These are phyloP conservation scores for Lepus townsendii DNA, from an alignment of 2,797 vertebrate genomes.

Conservation along the genomic window DNA sequence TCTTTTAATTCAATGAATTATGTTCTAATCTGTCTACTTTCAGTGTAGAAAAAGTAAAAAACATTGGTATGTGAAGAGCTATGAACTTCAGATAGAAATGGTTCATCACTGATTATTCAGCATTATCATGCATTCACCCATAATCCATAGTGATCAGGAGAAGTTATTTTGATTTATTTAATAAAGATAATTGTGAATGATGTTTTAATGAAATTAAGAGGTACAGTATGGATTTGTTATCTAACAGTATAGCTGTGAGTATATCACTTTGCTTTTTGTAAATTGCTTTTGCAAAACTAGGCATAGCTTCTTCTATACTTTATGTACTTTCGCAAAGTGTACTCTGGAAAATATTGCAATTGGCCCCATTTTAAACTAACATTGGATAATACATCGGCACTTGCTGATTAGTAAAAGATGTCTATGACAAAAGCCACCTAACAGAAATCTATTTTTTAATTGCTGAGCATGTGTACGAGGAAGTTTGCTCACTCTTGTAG, in stretches of 20 bases:
- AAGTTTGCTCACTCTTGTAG: not conserved
- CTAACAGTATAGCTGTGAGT: slow-evolving; percentile 8
- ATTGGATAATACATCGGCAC: not conserved
- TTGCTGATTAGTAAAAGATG: slow-evolving; percentile 62
- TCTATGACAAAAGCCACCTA: slow-evolving; percentile 43
- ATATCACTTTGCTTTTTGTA: not conserved
- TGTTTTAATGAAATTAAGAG: not conserved
- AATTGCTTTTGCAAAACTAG: slow-evolving; percentile 46
- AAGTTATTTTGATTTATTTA: slow-evolving; percentile 13
- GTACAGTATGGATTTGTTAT: not conserved
- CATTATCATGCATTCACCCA: slow-evolving; percentile 63
- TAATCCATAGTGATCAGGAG: slow-evolving; percentile 49
- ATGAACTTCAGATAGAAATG: slow-evolving; percentile 88
- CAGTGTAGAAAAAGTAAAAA: slow-evolving; percentile 28
- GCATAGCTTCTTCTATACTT: not conserved
- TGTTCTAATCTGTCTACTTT: not conserved
- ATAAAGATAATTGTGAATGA: slow-evolving; percentile 32
- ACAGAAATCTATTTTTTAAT: slow-evolving; percentile 30
- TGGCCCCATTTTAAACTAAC: slow-evolving; percentile 72
- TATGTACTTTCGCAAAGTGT: slow-evolving; percentile 18
- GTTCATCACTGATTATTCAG: slow-evolving; percentile 75
- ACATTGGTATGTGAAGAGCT: not conserved
- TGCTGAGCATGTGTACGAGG: slow-evolving; percentile 25
- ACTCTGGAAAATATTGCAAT: slow-evolving; percentile 67
- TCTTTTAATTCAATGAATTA: slow-evolving; percentile 31